Conservation (phyloP, 2,888 invertebrate species). For the Melanotus villosus region DNA sequence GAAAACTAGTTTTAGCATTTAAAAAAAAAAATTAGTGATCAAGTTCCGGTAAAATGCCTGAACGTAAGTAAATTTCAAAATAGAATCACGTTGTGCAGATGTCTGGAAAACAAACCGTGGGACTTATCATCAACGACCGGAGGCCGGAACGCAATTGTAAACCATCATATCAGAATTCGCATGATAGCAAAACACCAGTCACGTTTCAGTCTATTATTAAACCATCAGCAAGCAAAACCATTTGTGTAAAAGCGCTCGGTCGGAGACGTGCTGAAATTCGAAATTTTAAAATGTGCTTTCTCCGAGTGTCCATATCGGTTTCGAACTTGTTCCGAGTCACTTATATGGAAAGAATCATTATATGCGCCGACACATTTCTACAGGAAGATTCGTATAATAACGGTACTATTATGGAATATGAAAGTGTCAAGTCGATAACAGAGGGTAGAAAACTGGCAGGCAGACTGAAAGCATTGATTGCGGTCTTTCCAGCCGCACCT, state of each 20-base stretch:
- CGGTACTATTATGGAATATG: background rate
- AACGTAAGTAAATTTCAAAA: background rate
- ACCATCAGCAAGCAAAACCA: constrained; percentile 17
- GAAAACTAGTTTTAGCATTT: no score
- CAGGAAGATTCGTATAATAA: constrained; percentile 10
- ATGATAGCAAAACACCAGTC: constrained; percentile 24
- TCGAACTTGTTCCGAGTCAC: background rate
- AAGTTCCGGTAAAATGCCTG: no score
- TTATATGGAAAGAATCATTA: background rate
- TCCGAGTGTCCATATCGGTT: background rate
- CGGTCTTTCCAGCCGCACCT: constrained; percentile 16
- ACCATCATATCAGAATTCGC: constrained; percentile 12
- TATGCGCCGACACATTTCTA: constrained; percentile 4
- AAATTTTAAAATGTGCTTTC: constrained; percentile 10
- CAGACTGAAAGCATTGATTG: constrained; percentile 32
- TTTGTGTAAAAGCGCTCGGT: background rate
- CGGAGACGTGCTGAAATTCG: constrained; percentile 16
- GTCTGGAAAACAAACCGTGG: background rate
- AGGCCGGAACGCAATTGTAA: background rate
- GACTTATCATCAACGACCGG: background rate
- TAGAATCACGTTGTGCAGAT: background rate
- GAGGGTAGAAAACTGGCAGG: constrained; percentile 17
- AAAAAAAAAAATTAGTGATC: no score
- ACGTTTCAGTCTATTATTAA: constrained; percentile 34
- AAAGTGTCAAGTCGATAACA: constrained; percentile 25